Evolutionary conservation across 2,113 vertebrate species (phyloP), one percentile per base, ranked within the genome.

Genomic region (Lophotis ruficrista): DNA sequence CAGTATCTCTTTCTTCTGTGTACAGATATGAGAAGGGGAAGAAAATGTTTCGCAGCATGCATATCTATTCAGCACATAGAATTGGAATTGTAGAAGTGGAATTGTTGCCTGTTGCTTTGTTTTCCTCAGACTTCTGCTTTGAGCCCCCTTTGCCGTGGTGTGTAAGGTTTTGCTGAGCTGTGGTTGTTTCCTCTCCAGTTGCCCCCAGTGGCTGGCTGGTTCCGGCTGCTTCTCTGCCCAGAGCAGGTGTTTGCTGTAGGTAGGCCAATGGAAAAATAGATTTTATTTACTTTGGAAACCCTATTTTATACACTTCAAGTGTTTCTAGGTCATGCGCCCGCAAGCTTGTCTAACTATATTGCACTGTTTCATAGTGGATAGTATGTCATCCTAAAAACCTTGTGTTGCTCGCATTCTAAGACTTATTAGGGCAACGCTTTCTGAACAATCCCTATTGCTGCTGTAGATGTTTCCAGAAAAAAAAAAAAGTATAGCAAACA

Each of bases 21-120:
- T 31, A 31, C 12, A 27, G 28, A 8, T 33, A 65, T 0, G 0
- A 65, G 16, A 82, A 68, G 73, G 11, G 11, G 31, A 23, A 23
- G 13, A 4, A 48, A 20, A 2, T 3, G 3, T 71, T 83, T 82
- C 30, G 16, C 14, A 4, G 19, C 25, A 7, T 30, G 19, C 47
- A 2, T 54, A 23, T 30, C 37, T 33, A 24, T 57, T 56, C 27
- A 87, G 35, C 35, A 30, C 23, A 72, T 51, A 11, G 41, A 41
- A 41, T 11, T 41, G 41, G 41, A 41, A 41, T 41, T 41, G 41
- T 60, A 33, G 51, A 61, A 48, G 54, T 78, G 65, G 35, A 66
- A 22, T 15, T n/a, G 31, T 28, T 64, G 14, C 28, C 7, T 53
- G 0, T 57, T 70, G 31, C 24, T 28, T 9, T 22, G 5, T 51